Percentiles rank a stretch among this genome's conserved stretches.
Conservation (phyloP, 2,797 vertebrate species). For the Hylomyscus alleni region DNA sequence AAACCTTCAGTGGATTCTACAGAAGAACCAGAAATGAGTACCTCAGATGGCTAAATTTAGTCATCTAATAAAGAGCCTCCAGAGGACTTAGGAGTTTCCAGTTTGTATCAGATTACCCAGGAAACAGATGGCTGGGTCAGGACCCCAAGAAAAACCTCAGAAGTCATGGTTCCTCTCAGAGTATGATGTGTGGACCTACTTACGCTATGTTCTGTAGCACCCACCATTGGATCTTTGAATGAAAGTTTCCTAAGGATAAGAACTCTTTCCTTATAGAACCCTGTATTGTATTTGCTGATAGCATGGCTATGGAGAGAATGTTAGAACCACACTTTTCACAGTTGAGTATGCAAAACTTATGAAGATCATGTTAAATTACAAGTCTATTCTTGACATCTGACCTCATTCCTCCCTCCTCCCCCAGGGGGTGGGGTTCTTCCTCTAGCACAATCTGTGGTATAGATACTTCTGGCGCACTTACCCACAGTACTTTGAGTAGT, state of each 20-base stretch:
- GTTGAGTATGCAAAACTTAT: neutral
- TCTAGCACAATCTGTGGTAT: neutral
- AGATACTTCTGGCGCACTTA: neutral
- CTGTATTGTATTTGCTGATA: neutral
- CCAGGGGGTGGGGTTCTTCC: neutral
- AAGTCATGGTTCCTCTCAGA: accelerated
- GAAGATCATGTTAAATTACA: neutral
- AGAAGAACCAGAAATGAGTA: neutral
- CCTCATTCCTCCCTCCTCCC: accelerated
- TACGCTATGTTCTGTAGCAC: neutral
- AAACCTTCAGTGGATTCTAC: neutral
- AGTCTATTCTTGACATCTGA: neutral
- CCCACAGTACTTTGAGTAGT: neutral
- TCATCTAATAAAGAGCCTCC: neutral
- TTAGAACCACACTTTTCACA: neutral
- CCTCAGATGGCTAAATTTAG: neutral
- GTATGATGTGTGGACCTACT: neutral
- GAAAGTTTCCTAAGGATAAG: neutral
- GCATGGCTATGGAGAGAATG: neutral
- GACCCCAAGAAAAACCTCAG: neutral
- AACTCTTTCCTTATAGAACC: neutral
- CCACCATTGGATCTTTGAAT: neutral
- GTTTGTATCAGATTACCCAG: neutral
- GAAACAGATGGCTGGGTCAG: neutral
- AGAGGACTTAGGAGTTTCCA: no score